Evolutionary conservation across 35 echinoderm and acorn worm genomes (phyloP), one percentile per base, ranked within the genome.

Genomic region (Heliocidaris erythrogramma): DNA sequence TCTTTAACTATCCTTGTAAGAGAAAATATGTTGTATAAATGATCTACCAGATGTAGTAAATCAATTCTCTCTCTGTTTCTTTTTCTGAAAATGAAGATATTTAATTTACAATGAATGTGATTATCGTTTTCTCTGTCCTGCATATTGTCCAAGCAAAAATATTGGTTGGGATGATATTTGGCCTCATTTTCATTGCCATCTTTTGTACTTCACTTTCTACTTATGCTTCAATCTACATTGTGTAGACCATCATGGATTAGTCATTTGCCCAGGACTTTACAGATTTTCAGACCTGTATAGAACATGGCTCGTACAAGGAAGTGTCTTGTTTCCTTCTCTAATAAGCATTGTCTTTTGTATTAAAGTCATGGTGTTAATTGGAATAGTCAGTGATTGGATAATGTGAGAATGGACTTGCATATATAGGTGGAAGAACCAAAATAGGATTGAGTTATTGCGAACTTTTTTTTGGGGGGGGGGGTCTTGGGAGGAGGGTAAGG

Each of bases 301-400:
- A 48, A 32, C 86, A 88, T 48, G 86, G 47, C 47, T 48, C 86
- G 5, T 31, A 88, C 86, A 88, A 88, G 86, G 86, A 88, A 88
- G 86, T 88, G 31, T 17, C 47, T 32, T 88, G 21, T 48, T 88
- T 88, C 29, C 86, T 88, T 29, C 31, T 32, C 47, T 30, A 88
- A 18, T 42, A 32, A 42, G 86, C 47, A 88, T 48, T 88, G 86
- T 88, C 30, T 88, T 48, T 13, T 31, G 35, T 42, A 42, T n/a
- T n/a, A 88, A 17, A 88, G 14, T 18, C 17, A 69, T 24, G 60
- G 86, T 84, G 86, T 48, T 88, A 88, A 88, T 88, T 42, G 86
- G 86, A 88, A 17, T 17, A 69, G 60, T 17, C 16, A 18, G 60
- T 69, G 60, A 69, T 69, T 69, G 60, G 60, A 69, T 69, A 69